Percentiles rank a stretch among this genome's conserved stretches.
These are phyloP conservation scores for Prolemur simus DNA, from an alignment of 2,113 vertebrate species.

Conservation along the genomic window DNA sequence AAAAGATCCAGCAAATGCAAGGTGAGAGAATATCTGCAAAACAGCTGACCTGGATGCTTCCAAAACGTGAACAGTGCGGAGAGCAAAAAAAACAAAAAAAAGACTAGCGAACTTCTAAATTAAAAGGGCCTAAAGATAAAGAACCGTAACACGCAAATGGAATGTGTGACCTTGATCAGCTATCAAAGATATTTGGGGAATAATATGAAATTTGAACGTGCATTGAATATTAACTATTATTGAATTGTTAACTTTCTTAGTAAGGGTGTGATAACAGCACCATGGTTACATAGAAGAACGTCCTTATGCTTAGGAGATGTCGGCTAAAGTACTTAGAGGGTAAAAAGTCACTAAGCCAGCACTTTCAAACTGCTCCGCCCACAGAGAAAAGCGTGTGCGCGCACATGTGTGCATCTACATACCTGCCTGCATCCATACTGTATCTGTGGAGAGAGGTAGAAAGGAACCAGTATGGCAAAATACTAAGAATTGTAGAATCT, in stretches of 20 bases:
- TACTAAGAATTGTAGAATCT: not conserved
- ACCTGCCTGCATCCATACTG: not conserved
- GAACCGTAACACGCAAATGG: no score
- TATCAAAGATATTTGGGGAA: not conserved
- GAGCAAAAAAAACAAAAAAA: not conserved
- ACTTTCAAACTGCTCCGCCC: not conserved
- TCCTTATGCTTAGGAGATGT: not conserved
- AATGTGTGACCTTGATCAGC: not conserved
- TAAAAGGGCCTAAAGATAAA: not conserved
- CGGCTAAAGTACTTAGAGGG: not conserved
- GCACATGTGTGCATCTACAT: accelerated
- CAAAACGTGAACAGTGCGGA: not conserved
- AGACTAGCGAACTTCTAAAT: not conserved
- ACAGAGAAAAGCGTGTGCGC: not conserved
- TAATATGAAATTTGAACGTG: not conserved
- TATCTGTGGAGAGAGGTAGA: not conserved
- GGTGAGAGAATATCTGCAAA: not conserved
- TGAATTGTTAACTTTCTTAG: not conserved
- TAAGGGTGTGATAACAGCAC: no score
- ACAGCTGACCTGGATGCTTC: not conserved
- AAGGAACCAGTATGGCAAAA: not conserved
- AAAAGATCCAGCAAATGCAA: not conserved
- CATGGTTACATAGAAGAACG: not conserved
- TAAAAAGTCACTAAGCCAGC: not conserved
- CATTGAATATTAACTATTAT: not conserved